These are phyloP conservation scores for Chalcis sispes DNA, from an alignment of 2,888 invertebrate genomes.

Conservation along the genomic window DNA sequence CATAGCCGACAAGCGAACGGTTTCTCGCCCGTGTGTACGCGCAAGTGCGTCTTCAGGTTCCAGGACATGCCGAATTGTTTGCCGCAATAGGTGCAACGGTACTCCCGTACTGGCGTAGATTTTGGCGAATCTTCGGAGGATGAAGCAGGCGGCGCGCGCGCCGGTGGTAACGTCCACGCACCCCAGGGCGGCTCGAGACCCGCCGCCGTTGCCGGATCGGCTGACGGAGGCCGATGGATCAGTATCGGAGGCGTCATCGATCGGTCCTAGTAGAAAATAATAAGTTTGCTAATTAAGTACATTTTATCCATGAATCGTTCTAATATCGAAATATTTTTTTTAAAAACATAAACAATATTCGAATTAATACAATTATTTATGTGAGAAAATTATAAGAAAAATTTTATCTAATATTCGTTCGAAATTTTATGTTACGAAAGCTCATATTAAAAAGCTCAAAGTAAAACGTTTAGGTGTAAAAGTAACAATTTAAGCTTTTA, in stretches of 20 bases:
- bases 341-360: too few relatives aligned
- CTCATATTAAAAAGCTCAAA: too few relatives aligned
- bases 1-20: slow-evolving; percentile 93
- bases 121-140: slow-evolving; percentile 79
- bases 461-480: too few relatives aligned
- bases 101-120: slow-evolving; percentile 84
- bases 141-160: slow-evolving; percentile 80
- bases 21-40: slow-evolving; percentile 93
- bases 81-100: slow-evolving; percentile 92
- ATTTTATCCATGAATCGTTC: too few relatives aligned
- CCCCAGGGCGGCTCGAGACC: slow-evolving; percentile 73
- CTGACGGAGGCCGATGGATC: slow-evolving; percentile 73
- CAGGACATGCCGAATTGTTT: slow-evolving; percentile 95
- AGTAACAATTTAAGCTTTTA: too few relatives aligned
- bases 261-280: slow-evolving; percentile 70
- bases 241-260: slow-evolving; percentile 73
- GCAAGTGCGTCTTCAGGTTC: slow-evolving; percentile 92
- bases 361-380: too few relatives aligned
- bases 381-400: too few relatives aligned
- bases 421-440: too few relatives aligned
- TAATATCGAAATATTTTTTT: too few relatives aligned
- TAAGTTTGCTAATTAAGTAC: too few relatives aligned
- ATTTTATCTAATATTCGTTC: too few relatives aligned
- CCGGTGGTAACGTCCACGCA: slow-evolving; percentile 75
- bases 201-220: slow-evolving; percentile 70